Evolutionary conservation across 2,888 invertebrate species (phyloP).

Genomic region (Thera britannica): DNA sequence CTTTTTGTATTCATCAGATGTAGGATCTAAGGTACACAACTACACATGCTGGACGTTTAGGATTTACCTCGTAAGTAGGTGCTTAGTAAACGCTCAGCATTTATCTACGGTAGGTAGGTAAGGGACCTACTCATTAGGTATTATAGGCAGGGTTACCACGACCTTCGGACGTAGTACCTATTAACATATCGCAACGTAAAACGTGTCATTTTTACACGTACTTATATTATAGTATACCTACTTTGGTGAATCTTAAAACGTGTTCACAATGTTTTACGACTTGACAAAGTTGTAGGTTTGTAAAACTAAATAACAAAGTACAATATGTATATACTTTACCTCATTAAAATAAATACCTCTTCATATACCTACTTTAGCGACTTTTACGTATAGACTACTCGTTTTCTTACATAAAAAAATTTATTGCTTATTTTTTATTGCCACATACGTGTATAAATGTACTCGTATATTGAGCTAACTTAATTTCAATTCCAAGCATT

Average conservation of each 20-base stretch:
- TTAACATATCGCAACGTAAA: constrained; percentile 8
- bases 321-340: background rate
- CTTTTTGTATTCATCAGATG: constrained; percentile 1
- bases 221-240: background rate
- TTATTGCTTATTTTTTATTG: too few relatives aligned
- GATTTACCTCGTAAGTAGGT: constrained; percentile 17
- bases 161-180: constrained; percentile 10
- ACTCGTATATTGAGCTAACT: background rate
- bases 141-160: background rate
- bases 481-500: background rate
- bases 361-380: too few relatives aligned
- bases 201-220: constrained; percentile 17
- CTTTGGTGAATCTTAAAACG: constrained; percentile 10
- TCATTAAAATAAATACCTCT: background rate
- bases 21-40: background rate
- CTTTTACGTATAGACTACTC: too few relatives aligned
- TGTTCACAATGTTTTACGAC: constrained; percentile 10
- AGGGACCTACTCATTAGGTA: background rate
- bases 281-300: constrained; percentile 10
- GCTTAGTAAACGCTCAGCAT: background rate
- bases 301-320: background rate
- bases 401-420: too few relatives aligned
- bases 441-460: too few relatives aligned
- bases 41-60: constrained; percentile 12
- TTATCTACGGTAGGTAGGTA: background rate